A percentile compares a stretch with the other conserved stretches of the same genome.
Conservation (phyloP, 2,888 invertebrate species). For the Zeuzera pyrina region DNA sequence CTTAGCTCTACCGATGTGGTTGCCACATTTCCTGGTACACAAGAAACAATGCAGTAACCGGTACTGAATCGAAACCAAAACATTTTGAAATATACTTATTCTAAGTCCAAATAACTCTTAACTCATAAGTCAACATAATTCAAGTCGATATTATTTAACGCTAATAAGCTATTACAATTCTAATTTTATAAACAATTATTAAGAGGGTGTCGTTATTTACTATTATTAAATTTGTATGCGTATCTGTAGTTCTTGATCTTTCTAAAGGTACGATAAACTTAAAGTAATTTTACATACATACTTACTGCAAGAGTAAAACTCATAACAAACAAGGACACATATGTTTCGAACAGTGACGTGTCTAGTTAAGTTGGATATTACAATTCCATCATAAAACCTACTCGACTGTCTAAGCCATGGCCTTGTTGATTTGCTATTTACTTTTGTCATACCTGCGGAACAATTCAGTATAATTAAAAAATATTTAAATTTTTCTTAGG, state of each 20-base stretch:
- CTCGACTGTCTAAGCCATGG: slow-evolving; percentile 32
- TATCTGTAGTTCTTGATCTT: too few relatives aligned
- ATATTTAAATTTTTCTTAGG: slow-evolving; percentile 5
- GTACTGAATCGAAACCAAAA: slow-evolving; percentile 10
- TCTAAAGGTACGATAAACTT: too few relatives aligned
- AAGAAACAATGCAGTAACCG: slow-evolving; percentile 15
- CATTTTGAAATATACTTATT: too few relatives aligned
- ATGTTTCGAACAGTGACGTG: slow-evolving; percentile 36
- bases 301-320: too few relatives aligned
- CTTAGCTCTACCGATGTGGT: slow-evolving; percentile 39
- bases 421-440: slow-evolving; percentile 44
- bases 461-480: slow-evolving; percentile 11
- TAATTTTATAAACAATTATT: too few relatives aligned
- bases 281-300: too few relatives aligned
- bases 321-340: slow-evolving; percentile 47
- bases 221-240: too few relatives aligned
- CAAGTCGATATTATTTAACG: too few relatives aligned
- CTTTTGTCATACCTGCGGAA: slow-evolving; percentile 22
- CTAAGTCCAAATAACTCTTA: too few relatives aligned
- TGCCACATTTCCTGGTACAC: slow-evolving; percentile 52
- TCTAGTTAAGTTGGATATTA: slow-evolving; percentile 26
- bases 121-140: too few relatives aligned
- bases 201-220: too few relatives aligned
- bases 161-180: too few relatives aligned
- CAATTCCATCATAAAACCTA: slow-evolving; percentile 20